Percentiles rank a stretch among this genome's conserved stretches.
Conservation (phyloP, 1,140 invertebrate genomes). For the Scaptomyza montana region DNA sequence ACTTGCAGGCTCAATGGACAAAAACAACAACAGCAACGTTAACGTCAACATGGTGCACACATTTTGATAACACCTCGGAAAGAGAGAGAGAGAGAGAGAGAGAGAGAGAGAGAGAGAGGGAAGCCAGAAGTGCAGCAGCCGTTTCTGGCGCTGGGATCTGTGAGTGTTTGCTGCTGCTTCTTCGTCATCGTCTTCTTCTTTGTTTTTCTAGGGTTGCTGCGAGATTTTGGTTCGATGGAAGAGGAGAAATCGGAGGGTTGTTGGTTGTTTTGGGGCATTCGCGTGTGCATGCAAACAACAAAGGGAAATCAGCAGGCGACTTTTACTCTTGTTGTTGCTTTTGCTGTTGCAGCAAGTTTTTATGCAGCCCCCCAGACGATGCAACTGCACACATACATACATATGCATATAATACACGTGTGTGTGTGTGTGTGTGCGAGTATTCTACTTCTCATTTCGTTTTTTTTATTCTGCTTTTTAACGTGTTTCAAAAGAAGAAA, state of each 20-base stretch:
- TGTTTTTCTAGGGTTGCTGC: not conserved
- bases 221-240: no score
- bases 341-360: conserved; percentile 34
- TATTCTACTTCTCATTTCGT: conserved; percentile 8
- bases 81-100: conserved; percentile 49
- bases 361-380: conserved; percentile 27
- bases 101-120: conserved; percentile 31
- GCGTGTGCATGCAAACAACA: conserved; percentile 79
- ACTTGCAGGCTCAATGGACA: conserved; percentile 80
- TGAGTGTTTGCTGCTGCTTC: not conserved
- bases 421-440: conserved; percentile 30
- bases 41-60: conserved; percentile 41
- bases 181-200: no score
- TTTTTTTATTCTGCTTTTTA: conserved; percentile 64
- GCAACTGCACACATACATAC: no score
- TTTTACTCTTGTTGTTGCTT: conserved; percentile 26
- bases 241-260: not conserved
- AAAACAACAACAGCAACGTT: conserved; percentile 40
- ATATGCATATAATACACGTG: no score
- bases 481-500: conserved; percentile 82
- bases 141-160: conserved; percentile 17
- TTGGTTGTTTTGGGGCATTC: conserved; percentile 34
- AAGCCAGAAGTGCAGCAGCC: conserved; percentile 41
- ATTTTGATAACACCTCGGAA: conserved; percentile 80
- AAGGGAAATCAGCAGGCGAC: conserved; percentile 77